phyloP scores from a whole-genome alignment of 2,888 invertebrate species.

The Gastrophysa polygoni region DNA sequence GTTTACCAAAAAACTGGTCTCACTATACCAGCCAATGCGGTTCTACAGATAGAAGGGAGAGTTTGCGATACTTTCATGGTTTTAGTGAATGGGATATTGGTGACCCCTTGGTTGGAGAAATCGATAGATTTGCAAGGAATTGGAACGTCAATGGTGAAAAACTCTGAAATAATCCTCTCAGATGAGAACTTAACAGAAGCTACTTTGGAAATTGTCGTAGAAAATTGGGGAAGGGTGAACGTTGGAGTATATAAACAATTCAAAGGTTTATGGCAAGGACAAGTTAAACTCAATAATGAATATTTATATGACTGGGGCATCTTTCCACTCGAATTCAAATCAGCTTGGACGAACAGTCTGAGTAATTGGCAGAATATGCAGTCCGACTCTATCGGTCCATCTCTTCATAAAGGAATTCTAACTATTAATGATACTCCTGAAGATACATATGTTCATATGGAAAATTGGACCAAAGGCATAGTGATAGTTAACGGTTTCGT shows the following conservation, averaged over 20 bases:
- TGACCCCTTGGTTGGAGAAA: slow-evolving; percentile 50
- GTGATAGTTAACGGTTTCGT: slow-evolving; percentile 86
- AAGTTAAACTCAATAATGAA: too few species aligned
- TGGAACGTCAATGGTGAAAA: slow-evolving; percentile 55
- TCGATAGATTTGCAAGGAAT: slow-evolving; percentile 52
- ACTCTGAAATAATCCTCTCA: too few species aligned
- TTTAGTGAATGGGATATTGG: too few species aligned
- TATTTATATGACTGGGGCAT: slow-evolving; percentile 57
- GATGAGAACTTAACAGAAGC: slow-evolving; percentile 41
- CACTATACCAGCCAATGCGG: slow-evolving; percentile 44
- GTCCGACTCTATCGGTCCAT: slow-evolving; percentile 58
- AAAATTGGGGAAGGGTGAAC: slow-evolving; percentile 80
- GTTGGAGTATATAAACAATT: slow-evolving; percentile 44
- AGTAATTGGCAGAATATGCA: slow-evolving; percentile 41
- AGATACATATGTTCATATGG: slow-evolving; percentile 80
- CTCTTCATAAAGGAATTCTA: slow-evolving; percentile 63
- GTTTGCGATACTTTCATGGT: slow-evolving; percentile 62
- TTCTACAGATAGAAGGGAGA: slow-evolving; percentile 54
- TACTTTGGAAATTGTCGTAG: slow-evolving; percentile 61
- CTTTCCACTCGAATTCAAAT: slow-evolving; percentile 59
- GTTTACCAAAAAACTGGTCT: slow-evolving; percentile 58
- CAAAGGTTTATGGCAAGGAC: too few species aligned
- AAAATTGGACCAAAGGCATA: slow-evolving; percentile 85
- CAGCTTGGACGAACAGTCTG: slow-evolving; percentile 53
- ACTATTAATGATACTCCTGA: slow-evolving; percentile 58